phyloP scores from a whole-genome alignment of 2,797 vertebrate species.

The Rhinogobio ventralis region DNA sequence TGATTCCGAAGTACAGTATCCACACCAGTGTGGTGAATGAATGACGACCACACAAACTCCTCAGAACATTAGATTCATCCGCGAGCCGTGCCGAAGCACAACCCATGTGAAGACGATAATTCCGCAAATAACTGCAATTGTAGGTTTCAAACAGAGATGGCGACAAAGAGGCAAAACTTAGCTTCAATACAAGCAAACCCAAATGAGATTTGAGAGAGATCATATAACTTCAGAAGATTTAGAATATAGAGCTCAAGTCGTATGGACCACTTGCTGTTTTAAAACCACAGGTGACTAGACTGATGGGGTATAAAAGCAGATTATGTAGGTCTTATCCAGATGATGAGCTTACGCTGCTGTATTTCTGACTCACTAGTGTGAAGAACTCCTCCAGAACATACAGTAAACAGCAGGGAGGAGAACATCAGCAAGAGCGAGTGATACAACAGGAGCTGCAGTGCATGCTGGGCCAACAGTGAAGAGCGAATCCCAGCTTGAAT shows the following conservation, averaged over 20 bases:
- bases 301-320: not conserved
- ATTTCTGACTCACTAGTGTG: slow-evolving; percentile 16
- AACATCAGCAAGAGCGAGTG: slow-evolving; percentile 27
- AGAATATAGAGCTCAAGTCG: not conserved
- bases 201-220: not conserved
- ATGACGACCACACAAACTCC: no score
- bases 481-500: slow-evolving; percentile 20
- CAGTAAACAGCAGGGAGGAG: slow-evolving; percentile 41
- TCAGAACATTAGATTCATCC: no score
- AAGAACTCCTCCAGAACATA: slow-evolving; percentile 10
- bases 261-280: not conserved
- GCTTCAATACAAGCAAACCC: not conserved
- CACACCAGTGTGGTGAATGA: no score
- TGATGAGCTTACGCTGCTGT: slow-evolving; percentile 13
- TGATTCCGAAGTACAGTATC: no score
- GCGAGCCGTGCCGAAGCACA: no score
- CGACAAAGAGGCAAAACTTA: no score
- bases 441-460: slow-evolving; percentile 19
- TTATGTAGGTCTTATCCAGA: not conserved
- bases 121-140: no score
- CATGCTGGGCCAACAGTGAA: slow-evolving; percentile 13
- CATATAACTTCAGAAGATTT: not conserved
- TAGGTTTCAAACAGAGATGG: no score
- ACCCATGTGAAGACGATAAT: no score
- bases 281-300: not conserved